Conservation (phyloP, 2,113 vertebrate genomes). For the Toxotes chatareus region DNA sequence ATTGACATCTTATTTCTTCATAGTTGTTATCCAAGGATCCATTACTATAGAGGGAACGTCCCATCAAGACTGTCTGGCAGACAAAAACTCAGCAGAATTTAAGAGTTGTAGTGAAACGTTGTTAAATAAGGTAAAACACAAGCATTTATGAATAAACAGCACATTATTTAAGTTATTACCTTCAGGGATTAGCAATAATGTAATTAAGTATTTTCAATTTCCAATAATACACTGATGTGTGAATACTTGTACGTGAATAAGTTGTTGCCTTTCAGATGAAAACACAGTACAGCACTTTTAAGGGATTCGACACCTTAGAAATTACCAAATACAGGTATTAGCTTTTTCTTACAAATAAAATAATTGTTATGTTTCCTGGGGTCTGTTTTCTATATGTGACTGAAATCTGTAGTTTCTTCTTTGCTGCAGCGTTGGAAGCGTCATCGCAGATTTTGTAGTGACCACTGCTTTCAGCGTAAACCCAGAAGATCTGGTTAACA, state of each 20-base stretch:
- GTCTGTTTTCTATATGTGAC: constrained; percentile 5
- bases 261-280: constrained; percentile 65
- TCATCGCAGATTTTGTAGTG: constrained; percentile 64
- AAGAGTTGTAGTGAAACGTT: accelerated
- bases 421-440: constrained; percentile 59
- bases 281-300: constrained; percentile 52
- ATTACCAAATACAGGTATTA: constrained; percentile 58
- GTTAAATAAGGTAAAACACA: not conserved
- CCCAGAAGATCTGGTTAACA: accelerated
- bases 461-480: accelerated
- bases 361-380: not conserved
- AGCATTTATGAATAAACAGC: not conserved
- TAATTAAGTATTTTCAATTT: not conserved
- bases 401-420: constrained; percentile 4
- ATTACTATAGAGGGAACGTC: accelerated
- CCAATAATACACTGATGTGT: not conserved
- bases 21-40: constrained; percentile 49
- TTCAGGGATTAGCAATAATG: not conserved
- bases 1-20: not conserved
- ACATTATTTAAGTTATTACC: not conserved
- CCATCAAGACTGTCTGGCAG: accelerated
- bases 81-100: accelerated
- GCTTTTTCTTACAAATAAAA: not conserved
- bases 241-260: not conserved
- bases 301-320: constrained; percentile 55